These are phyloP conservation scores for Tetragnatha montana DNA, from an alignment of 2,888 invertebrate genomes.

Conservation along the genomic window DNA sequence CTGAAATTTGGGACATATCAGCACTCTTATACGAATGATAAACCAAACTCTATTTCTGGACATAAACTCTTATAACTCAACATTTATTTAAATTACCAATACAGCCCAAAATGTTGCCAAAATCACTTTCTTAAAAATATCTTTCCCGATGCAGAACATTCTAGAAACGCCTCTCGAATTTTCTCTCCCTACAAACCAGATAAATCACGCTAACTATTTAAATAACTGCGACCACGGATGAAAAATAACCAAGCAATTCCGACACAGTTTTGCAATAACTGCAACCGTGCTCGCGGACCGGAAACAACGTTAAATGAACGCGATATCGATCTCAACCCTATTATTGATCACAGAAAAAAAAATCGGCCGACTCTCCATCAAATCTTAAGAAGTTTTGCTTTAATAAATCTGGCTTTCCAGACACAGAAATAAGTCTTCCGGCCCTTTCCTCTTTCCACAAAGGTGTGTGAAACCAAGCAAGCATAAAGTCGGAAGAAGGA, in stretches of 20 bases:
- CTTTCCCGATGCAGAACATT: neutral
- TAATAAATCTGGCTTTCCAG: neutral
- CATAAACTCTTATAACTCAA: neutral
- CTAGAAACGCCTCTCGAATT: neutral
- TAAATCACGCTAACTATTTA: neutral
- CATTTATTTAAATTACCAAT: neutral
- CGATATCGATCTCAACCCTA: neutral
- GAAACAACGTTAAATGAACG: neutral
- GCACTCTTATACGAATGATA: too few relatives aligned
- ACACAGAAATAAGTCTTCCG: neutral
- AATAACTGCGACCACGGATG: neutral
- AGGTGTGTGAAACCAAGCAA: constrained; percentile 30
- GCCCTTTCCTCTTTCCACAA: neutral
- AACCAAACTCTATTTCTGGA: too few relatives aligned
- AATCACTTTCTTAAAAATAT: neutral
- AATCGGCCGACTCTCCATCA: neutral
- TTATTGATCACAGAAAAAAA: neutral
- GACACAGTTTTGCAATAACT: neutral
- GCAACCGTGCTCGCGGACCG: neutral
- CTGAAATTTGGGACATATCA: too few relatives aligned
- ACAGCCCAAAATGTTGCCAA: neutral
- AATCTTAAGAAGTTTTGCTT: neutral
- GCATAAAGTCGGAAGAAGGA: constrained; percentile 16
- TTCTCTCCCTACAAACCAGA: neutral
- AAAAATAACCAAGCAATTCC: neutral